Base-by-base conservation (phyloP, 2,888 invertebrate species). In the Steinernema scapterisci region DNA sequence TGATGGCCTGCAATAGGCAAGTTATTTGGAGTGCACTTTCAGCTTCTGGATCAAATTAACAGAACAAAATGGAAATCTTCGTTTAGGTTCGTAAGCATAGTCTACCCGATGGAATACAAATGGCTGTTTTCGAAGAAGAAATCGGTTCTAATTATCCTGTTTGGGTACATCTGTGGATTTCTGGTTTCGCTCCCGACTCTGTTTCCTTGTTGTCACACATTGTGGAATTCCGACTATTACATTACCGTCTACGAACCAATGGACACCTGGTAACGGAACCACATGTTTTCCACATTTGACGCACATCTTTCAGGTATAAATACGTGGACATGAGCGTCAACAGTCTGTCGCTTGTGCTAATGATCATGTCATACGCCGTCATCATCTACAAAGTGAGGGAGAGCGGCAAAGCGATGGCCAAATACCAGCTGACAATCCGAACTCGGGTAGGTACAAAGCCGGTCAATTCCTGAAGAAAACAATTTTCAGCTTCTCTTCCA, bases 21-120 rank as follows among this genome's bases (percentile, higher is more conserved):
- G 56, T 38, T 46, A 56, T 44, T 31, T 38, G 3, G 38, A 38
- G 38, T 38, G 38, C 38, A 38, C 9, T 9, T n/a, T 38, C 9
- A 38, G 38, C 38, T 38, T 38, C 38, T 9, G 9, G 38, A 38
- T 38, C 38, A 9, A 38, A 9, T 38, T 38, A 38, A 9, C 38
- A 9, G 23, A 21, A 27, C 25, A 54, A 54, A 54, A 11, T 6
- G 21, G n/a, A 46, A 74, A n/a, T 51, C 38, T n/a, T 63, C 31
- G 75, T 79, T 78, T 77, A 85, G 85, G 71, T 86, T 85, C 77
- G 85, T 84, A 23, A 83, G 82, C 48, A 86, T 86, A 74, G 84
- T 86, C 31, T 85, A 84, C 71, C 85, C 86, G 2, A 84, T 83
- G 83, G 83, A 83, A 70, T 86, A 86, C 79, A 83, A 85, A 73